Conservation (phyloP, 2,113 vertebrate species). For the human region GRCh38 chr5:32578001-32578500, state of each 20-base stretch:
- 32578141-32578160: background rate
- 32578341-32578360: background rate
- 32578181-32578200: background rate
- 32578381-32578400: constrained; percentile 38
- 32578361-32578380: constrained; percentile 37
- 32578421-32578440: background rate
- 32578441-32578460: background rate
- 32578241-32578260: background rate
- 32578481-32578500: constrained; percentile 41
- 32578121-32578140: background rate
- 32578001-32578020: background rate
- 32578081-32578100: background rate
- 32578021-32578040: background rate
- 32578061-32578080: background rate
- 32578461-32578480: background rate
- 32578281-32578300: background rate
- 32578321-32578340: constrained; percentile 35
- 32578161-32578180: constrained; percentile 26
- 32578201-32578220: background rate
- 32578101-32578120: background rate
- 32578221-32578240: background rate
- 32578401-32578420: background rate
- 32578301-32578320: background rate
- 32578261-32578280: constrained; percentile 15
- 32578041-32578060: background rate